phyloP scores from a whole-genome alignment of 2,113 vertebrate species.

The Naja naja region DNA sequence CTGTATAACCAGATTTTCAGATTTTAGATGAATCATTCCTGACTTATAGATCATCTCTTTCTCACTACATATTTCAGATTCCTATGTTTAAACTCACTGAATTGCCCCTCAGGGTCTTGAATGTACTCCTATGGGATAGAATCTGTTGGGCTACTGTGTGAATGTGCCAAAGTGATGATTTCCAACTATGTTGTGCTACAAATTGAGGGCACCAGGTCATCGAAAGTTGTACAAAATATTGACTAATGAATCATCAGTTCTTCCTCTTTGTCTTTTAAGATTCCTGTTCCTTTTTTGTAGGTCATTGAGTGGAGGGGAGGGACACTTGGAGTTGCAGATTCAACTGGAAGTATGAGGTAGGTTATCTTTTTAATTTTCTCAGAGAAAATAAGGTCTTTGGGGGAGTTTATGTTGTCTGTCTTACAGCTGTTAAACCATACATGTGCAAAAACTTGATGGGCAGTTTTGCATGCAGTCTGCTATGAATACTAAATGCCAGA shows the following conservation, averaged over 20 bases:
- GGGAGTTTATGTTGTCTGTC: too few relatives aligned
- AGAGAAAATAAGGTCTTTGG: not conserved
- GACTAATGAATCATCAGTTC: not conserved
- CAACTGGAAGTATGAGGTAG: constrained; percentile 62
- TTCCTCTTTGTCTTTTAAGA: not conserved
- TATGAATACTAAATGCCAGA: not conserved
- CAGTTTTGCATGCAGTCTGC: not conserved
- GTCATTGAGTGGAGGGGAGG: constrained; percentile 14
- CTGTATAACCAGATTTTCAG: not conserved
- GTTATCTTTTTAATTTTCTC: not conserved
- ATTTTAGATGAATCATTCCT: not conserved
- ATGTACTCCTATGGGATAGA: not conserved
- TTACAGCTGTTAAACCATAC: not conserved
- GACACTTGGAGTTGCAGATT: constrained; percentile 49
- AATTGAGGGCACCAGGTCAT: not conserved
- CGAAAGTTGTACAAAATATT: not conserved
- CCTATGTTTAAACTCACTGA: not conserved
- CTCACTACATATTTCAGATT: not conserved
- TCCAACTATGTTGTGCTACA: not conserved
- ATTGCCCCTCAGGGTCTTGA: not conserved
- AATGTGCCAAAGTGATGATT: not conserved
- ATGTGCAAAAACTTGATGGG: not conserved
- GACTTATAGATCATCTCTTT: not conserved
- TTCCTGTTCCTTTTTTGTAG: constrained; percentile 16
- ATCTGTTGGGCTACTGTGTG: not conserved